These are phyloP conservation scores for Syndactyla subalaris DNA, from an alignment of 2,797 vertebrate species.

Conservation along the genomic window DNA sequence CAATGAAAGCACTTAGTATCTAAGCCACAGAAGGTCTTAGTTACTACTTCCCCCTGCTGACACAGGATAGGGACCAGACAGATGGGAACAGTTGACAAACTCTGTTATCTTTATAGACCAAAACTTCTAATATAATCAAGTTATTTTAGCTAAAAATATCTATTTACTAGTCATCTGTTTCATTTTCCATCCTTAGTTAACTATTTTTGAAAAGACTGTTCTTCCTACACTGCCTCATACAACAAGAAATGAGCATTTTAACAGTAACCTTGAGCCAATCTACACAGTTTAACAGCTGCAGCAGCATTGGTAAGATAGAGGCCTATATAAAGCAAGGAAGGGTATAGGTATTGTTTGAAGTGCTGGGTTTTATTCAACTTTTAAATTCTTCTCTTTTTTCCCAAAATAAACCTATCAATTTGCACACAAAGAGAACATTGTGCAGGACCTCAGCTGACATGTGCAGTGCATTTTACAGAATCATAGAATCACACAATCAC, in stretches of 20 bases:
- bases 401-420: not conserved
- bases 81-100: slow-evolving; percentile 41
- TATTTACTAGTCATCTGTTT: not conserved
- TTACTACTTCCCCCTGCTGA: slow-evolving; percentile 70
- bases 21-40: slow-evolving; percentile 48
- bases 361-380: not conserved
- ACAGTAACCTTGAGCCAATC: not conserved
- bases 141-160: slow-evolving; percentile 19
- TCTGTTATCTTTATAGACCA: slow-evolving; percentile 10
- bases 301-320: not conserved
- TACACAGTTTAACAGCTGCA: not conserved
- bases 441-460: not conserved
- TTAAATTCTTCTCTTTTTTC: not conserved
- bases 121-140: slow-evolving; percentile 15
- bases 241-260: not conserved
- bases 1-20: slow-evolving; percentile 14
- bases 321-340: not conserved
- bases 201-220: not conserved
- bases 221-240: not conserved
- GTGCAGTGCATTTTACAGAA: not conserved
- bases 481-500: not conserved
- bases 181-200: not conserved
- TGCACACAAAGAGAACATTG: not conserved
- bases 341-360: not conserved
- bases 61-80: slow-evolving; percentile 35